These are phyloP conservation scores for Heliconius hermathena DNA, from an alignment of 1,140 invertebrate genomes.

Conservation along the genomic window DNA sequence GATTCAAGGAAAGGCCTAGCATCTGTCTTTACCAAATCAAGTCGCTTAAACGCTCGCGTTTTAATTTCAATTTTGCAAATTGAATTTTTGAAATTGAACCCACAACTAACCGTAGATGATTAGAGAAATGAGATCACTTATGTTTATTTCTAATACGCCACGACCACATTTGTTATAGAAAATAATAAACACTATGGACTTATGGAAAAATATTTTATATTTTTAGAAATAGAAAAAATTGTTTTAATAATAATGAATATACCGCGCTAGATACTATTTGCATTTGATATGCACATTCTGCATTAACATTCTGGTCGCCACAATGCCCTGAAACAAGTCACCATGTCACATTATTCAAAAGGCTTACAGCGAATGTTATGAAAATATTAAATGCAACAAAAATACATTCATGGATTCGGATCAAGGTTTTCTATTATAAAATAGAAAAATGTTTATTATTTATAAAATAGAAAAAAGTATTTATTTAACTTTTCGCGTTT, in stretches of 20 bases:
- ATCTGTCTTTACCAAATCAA: too few species aligned
- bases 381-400: constrained; percentile 5
- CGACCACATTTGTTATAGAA: too few species aligned
- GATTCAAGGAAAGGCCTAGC: too few species aligned
- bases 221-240: not conserved
- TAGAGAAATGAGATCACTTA: too few species aligned
- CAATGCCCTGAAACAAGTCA: not conserved
- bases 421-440: not conserved
- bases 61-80: too few species aligned
- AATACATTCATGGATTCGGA: not conserved
- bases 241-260: not conserved
- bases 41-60: too few species aligned
- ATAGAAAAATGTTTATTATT: too few species aligned
- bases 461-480: too few species aligned
- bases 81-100: too few species aligned
- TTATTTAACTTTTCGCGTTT: too few species aligned
- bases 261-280: not conserved
- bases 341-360: constrained; percentile 5
- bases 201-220: not conserved
- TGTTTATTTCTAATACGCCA: too few species aligned
- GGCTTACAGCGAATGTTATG: not conserved
- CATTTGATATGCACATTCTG: not conserved
- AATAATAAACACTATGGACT: not conserved
- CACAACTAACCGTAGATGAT: too few species aligned
- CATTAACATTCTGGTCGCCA: not conserved